Evolutionary conservation across 2,797 vertebrate species (phyloP), one percentile per base, ranked within the genome.

Genomic region (Acanthiza pusilla): DNA sequence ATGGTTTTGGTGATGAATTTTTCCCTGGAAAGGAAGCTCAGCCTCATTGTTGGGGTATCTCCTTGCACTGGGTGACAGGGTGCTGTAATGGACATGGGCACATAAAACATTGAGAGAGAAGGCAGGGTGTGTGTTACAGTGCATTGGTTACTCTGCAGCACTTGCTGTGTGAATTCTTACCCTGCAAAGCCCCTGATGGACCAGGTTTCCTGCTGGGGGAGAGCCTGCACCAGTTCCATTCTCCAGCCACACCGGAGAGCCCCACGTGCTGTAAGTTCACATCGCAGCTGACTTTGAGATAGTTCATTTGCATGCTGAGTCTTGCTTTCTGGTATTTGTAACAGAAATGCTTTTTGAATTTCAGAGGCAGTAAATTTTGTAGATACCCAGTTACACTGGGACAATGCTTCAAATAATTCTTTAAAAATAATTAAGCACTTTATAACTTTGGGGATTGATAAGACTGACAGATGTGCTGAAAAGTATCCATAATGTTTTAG

Each of bases 21-120:
- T 77, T 77, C 11, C 10, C 9, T 77, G 9, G 2, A 26, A 67
- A 68, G 63, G 78, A 60, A 70, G 71, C 81, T 82, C 13, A 10
- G 47, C 19, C 32, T 66, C 1, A 3, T 79, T 79, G 81, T 91
- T 43, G 61, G 11, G 42, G 34, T 88, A 45, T 92, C 85, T 71
- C 27, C 17, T 85, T 88, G 88, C 82, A 71, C 23, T 11, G 34
- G 68, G 45, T 80, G 63, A 14, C 92, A 71, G 84, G 74, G 72
- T 61, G 22, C 81, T 85, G 0, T 47, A 57, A 40, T 74, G 91
- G 89, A 16, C 89, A 6, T 15, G 60, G 65, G 34, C 68, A 40
- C 89, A 88, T 83, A 48, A 96, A 96, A 85, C 81, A 71, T 38
- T 72, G 85, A 81, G 85, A 47, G 66, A 65, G 80, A n/a, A 73